Percentiles rank a stretch among this genome's conserved stretches.
phyloP scores from a whole-genome alignment of 2,797 vertebrate species.

The Rhinogobio ventralis region DNA sequence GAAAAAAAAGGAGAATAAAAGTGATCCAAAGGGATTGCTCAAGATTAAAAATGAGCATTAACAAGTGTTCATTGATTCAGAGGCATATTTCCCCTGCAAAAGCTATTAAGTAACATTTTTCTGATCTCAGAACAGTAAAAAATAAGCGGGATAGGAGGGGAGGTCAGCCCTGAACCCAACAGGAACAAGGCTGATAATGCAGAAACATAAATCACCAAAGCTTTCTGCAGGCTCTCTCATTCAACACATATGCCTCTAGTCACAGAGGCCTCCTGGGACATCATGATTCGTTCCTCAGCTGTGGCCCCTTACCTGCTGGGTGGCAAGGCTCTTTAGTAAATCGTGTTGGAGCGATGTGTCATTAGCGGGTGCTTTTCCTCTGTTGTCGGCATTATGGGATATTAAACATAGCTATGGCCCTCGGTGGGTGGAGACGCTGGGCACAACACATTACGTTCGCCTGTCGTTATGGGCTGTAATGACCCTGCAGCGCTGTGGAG shows the following conservation, averaged over 20 bases:
- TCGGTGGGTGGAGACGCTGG: conserved; percentile 21
- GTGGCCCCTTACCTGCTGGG: conserved; percentile 61
- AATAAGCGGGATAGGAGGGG: background rate
- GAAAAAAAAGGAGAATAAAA: background rate
- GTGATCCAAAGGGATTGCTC: background rate
- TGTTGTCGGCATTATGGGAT: conserved; percentile 47
- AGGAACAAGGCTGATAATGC: conserved; percentile 42
- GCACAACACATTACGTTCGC: conserved; percentile 4
- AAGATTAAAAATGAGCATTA: background rate
- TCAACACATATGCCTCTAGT: conserved; percentile 57
- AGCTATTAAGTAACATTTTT: conserved; percentile 2
- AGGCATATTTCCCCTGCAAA: conserved; percentile 16
- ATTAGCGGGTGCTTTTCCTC: conserved; percentile 44
- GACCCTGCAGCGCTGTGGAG: conserved; percentile 37
- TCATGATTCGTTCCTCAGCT: conserved; percentile 64
- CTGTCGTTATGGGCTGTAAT: conserved; percentile 49
- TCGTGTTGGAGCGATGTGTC: conserved; percentile 49
- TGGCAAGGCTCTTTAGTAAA: conserved; percentile 36
- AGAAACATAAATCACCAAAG: conserved; percentile 56
- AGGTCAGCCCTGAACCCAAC: background rate
- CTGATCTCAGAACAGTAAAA: conserved; percentile 19
- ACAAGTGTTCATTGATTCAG: background rate
- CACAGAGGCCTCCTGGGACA: conserved; percentile 40
- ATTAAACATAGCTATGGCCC: conserved; percentile 41
- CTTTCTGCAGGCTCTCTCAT: conserved; percentile 41